Conservation (phyloP, 1,140 invertebrate genomes). For the Caenorhabditis remanei region DNA sequence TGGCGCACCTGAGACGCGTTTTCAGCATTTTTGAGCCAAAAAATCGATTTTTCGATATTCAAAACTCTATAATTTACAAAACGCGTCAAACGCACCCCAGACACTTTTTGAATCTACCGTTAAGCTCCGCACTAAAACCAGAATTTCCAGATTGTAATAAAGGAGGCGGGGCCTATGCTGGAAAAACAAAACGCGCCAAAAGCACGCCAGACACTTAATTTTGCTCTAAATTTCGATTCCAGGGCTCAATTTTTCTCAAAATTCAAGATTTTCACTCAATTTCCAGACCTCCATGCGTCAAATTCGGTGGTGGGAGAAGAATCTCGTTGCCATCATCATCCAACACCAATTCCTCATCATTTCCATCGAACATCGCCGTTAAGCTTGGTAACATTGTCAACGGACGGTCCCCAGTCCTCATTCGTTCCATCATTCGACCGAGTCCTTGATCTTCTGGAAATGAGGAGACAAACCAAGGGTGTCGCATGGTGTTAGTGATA, state of each 20-base stretch:
- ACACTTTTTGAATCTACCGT: too few relatives aligned
- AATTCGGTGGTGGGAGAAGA: background rate
- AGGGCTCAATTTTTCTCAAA: background rate
- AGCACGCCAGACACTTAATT: background rate
- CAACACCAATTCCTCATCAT: background rate
- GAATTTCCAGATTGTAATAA: too few relatives aligned
- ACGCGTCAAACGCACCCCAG: too few relatives aligned
- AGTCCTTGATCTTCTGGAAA: slow-evolving; percentile 18
- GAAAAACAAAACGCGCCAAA: too few relatives aligned
- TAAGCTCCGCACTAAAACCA: too few relatives aligned
- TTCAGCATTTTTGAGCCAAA: too few relatives aligned
- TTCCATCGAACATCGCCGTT: background rate
- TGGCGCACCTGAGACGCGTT: too few relatives aligned
- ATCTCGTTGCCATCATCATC: background rate
- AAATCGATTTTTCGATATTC: too few relatives aligned
- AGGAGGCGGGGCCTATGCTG: too few relatives aligned
- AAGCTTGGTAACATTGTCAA: slow-evolving; percentile 1
- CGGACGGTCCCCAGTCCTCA: slow-evolving; percentile 19
- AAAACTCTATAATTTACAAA: too few relatives aligned
- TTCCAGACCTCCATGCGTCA: background rate
- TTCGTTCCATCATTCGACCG: slow-evolving; percentile 21
- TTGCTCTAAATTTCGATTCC: background rate
- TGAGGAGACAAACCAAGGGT: background rate
- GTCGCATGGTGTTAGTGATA: background rate
- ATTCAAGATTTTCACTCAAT: background rate